phyloP scores from a whole-genome alignment of 1,140 invertebrate genomes.

The Conus betulinus region DNA sequence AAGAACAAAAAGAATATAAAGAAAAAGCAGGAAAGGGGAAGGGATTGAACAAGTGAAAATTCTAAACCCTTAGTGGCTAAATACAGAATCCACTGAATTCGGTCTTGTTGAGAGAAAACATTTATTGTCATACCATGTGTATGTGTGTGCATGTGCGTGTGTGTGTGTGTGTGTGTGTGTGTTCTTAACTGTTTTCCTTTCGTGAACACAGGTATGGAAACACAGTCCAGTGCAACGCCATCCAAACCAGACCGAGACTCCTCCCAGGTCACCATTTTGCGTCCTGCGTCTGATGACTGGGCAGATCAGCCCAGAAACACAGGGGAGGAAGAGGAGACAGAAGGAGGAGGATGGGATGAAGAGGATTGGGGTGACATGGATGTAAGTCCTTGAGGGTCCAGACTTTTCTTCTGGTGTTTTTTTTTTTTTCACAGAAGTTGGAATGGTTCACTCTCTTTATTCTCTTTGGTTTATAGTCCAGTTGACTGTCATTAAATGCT shows the following conservation, averaged over 20 bases:
- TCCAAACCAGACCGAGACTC: neutral
- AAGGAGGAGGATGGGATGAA: conserved; percentile 84
- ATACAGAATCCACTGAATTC: no score
- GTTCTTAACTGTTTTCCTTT: neutral
- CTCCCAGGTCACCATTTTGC: conserved; percentile 1
- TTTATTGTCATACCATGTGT: no score
- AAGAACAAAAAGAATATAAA: no score
- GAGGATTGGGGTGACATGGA: conserved; percentile 93
- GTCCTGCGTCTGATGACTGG: conserved; percentile 8
- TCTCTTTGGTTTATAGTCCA: no score
- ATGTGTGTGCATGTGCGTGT: no score
- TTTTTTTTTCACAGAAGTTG: neutral
- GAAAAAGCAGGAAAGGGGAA: no score
- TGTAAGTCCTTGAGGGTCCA: conserved; percentile 70
- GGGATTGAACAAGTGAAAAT: no score
- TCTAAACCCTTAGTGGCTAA: no score
- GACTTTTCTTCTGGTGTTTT: neutral
- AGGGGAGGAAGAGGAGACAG: conserved; percentile 5
- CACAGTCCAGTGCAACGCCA: neutral
- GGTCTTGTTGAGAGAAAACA: no score
- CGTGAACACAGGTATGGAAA: neutral
- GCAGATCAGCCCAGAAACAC: neutral
- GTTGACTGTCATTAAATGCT: no score
- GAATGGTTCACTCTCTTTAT: neutral
- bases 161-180: no score